A percentile compares a stretch with the other conserved stretches of the same genome.
Evolutionary conservation across 2,113 vertebrate species (phyloP).

Genomic region (Tetrax tetrax): DNA sequence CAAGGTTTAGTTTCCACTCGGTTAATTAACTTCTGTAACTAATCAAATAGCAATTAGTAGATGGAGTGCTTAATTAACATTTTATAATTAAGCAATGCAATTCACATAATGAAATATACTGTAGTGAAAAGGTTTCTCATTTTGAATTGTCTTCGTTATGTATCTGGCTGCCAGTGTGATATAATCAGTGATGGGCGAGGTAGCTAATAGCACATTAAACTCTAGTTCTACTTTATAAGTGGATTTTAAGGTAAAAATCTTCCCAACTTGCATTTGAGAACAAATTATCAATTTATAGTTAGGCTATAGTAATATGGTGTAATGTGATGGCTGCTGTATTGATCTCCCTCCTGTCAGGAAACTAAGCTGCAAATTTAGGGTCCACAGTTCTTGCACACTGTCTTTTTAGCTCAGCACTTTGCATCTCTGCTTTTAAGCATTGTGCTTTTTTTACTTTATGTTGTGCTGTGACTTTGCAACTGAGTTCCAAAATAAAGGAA

Average conservation of each 20-base stretch:
- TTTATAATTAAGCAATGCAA: constrained; percentile 29
- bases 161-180: not conserved
- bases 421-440: not conserved
- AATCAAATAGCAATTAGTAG: constrained; percentile 39
- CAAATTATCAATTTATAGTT: not conserved
- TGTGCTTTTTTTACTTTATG: not conserved
- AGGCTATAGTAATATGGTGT: not conserved
- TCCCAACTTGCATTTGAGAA: not conserved
- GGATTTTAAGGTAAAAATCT: not conserved
- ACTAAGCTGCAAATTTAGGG: not conserved
- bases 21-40: constrained; percentile 46
- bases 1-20: constrained; percentile 5
- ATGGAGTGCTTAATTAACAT: constrained; percentile 30
- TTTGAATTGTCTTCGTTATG: not conserved
- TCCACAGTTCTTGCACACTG: not conserved
- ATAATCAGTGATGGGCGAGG: not conserved
- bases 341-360: not conserved
- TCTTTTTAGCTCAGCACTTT: not conserved
- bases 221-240: not conserved
- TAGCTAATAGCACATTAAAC: not conserved
- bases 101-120: not conserved
- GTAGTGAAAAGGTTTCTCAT: not conserved
- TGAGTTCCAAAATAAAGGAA: not conserved
- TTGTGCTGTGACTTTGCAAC: not conserved
- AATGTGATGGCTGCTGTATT: not conserved